These are phyloP conservation scores for Tretioscincus oriximinensis DNA, from an alignment of 2,113 vertebrate genomes.

Conservation along the genomic window DNA sequence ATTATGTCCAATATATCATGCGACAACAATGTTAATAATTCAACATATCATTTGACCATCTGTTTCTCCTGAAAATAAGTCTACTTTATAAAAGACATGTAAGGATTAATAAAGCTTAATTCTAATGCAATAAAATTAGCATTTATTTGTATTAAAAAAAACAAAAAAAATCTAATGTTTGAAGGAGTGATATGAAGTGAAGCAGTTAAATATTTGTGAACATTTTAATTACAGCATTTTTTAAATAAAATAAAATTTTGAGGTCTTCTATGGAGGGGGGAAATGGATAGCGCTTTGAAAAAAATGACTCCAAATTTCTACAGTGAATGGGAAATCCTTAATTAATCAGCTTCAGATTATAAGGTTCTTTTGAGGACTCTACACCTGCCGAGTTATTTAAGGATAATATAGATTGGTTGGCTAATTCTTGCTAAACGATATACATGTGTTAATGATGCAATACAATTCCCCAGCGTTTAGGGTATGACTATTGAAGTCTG, in stretches of 20 bases:
- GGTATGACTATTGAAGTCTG: background rate
- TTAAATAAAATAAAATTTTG: background rate
- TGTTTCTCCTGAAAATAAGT: too few species aligned
- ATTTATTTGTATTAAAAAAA: background rate
- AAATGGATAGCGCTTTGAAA: background rate
- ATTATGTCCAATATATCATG: too few species aligned
- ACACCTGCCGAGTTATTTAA: background rate
- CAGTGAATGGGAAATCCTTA: background rate
- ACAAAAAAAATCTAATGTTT: background rate
- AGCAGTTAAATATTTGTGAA: background rate
- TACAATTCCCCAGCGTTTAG: background rate
- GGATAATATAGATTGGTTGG: slow-evolving; percentile 8
- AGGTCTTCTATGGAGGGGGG: background rate
- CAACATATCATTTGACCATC: too few species aligned
- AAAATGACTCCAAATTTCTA: background rate
- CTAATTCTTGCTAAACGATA: slow-evolving; percentile 24
- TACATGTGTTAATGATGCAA: slow-evolving; percentile 9
- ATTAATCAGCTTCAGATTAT: slow-evolving; percentile 12
- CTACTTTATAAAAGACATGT: too few species aligned
- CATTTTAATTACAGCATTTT: too few species aligned
- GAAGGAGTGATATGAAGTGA: background rate
- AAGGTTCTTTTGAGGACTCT: background rate
- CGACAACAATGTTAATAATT: too few species aligned
- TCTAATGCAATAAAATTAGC: background rate
- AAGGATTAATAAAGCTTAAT: background rate